These are phyloP conservation scores for Felis catus DNA, from an alignment of 2,113 vertebrate genomes.

Conservation along the genomic window DNA sequence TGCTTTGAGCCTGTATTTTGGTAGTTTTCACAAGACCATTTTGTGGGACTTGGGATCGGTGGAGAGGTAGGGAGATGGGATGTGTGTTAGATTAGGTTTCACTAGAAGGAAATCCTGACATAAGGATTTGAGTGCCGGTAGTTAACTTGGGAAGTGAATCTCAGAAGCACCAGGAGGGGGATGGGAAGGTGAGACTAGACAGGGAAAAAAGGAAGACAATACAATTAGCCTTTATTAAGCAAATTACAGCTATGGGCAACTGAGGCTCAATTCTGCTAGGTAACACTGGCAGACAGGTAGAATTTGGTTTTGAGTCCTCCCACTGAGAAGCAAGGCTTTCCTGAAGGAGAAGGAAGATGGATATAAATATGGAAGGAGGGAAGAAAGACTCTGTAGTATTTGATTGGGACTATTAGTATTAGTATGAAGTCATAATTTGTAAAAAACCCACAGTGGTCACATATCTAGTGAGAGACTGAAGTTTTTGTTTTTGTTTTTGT, in stretches of 20 bases:
- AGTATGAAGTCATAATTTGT: not conserved
- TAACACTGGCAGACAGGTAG: not conserved
- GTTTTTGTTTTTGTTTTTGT: too few relatives aligned
- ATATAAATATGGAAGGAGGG: not conserved
- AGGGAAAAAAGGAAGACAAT: not conserved
- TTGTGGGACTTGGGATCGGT: not conserved
- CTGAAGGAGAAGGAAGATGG: not conserved
- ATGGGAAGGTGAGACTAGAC: not conserved
- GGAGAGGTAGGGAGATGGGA: not conserved
- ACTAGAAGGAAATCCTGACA: not conserved
- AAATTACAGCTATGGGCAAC: not conserved
- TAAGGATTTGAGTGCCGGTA: not conserved
- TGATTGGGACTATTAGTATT: not conserved
- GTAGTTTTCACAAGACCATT: not conserved
- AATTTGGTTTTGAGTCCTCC: not conserved
- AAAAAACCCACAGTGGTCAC: not conserved
- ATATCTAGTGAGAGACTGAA: not conserved
- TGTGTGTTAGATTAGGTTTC: not conserved
- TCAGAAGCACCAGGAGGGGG: not conserved
- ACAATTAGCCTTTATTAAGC: not conserved
- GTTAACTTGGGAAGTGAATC: not conserved
- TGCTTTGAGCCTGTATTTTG: not conserved
- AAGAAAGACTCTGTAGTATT: not conserved
- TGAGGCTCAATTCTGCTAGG: not conserved
- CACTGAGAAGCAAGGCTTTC: not conserved